Base-by-base conservation (phyloP, 2,113 vertebrate species). In the Corythaixoides concolor region DNA sequence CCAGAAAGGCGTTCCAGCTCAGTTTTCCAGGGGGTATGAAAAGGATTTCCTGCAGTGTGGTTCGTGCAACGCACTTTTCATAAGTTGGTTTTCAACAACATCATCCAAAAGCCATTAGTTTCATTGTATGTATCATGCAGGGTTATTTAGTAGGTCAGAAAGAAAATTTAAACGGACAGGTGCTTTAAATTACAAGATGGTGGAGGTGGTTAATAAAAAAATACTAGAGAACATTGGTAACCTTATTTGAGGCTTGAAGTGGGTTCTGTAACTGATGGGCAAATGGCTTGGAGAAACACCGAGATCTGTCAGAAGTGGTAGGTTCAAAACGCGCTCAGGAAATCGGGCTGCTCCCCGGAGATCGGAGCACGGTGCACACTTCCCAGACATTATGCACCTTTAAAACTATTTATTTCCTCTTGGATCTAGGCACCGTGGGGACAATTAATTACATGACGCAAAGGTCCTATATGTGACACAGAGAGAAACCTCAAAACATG, bases 151-250 rank as follows among this genome's bases (percentile, higher is more conserved):
- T 95, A 83, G 89, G 92, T 95, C 95, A 94, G 80, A 88, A 94
- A 74, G 86, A 95, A 95, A 94, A 97, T 88, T 53, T 85, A 96
- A 97, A 96, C 88, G 89, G 94, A 92, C 96, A 96, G 91, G 97
- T 97, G 97, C 96, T 96, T 97, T 97, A 97, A 97, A 97, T 97
- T 96, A 96, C 95, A 95, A 95, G 81, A 97, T 76, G 89, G 96
- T 91, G 85, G 91, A 95, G 89, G 97, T 91, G 91, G 96, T 95
- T 97, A 97, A 96, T 92, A 93, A 97, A 95, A 96, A 97, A 93
- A 80, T 66, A 62, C 86, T 92, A 91, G 92, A 90, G 95, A 96
- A 95, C 92, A 94, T 94, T 85, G 93, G 92, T 83, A 95, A 85
- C 94, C 91, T 88, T 81, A 91, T 92, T 97, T 91, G 0, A 2